phyloP scores from a whole-genome alignment of 2,797 vertebrate genomes.

The Gymnothorax reevesii region DNA sequence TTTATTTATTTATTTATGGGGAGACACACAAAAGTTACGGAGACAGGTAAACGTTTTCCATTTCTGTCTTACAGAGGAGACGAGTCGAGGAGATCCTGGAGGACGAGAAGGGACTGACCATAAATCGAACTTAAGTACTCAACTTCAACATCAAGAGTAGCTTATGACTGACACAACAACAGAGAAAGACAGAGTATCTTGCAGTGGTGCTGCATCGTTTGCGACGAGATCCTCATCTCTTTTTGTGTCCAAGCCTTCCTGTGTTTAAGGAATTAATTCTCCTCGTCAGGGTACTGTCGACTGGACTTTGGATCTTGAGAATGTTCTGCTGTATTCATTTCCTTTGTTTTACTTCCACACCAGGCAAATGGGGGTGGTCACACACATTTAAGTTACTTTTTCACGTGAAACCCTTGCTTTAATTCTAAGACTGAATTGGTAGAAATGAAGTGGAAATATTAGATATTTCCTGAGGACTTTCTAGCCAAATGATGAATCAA shows the following conservation, averaged over 20 bases:
- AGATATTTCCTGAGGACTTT: not conserved
- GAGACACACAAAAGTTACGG: not conserved
- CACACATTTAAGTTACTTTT: not conserved
- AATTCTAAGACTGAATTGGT: not conserved
- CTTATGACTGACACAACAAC: not conserved
- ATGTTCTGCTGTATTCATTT: not conserved
- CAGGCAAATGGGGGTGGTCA: too few species aligned
- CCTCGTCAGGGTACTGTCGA: not conserved
- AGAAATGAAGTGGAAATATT: not conserved
- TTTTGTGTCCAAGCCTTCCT: constrained; percentile 36
- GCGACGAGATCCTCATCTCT: constrained; percentile 15
- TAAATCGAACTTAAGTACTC: constrained; percentile 43
- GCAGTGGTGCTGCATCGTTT: not conserved
- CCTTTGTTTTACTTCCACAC: not conserved
- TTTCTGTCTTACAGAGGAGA: constrained; percentile 52
- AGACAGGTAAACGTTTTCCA: not conserved
- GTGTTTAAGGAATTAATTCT: not conserved
- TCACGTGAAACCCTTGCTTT: not conserved
- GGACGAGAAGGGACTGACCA: constrained; percentile 53
- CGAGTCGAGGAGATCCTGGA: constrained; percentile 59
- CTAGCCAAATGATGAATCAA: not conserved
- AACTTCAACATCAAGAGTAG: not conserved
- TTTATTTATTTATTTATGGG: not conserved
- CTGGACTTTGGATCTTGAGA: not conserved
- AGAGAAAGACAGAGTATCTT: not conserved